Evolutionary conservation across 2,797 vertebrate genomes (phyloP).

Genomic region (Urocyon cinereoargenteus): DNA sequence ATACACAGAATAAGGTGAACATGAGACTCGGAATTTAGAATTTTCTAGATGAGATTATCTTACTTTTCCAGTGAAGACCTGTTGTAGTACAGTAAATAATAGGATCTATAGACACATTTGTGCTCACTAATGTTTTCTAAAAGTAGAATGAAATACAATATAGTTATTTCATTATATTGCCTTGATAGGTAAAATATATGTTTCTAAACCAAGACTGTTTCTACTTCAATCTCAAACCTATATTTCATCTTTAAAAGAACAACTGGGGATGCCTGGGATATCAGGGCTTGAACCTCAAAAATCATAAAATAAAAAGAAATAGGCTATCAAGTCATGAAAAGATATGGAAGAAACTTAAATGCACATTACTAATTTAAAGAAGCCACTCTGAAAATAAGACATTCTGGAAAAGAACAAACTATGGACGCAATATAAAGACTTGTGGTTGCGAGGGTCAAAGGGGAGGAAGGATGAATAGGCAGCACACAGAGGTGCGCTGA

Average conservation of each 20-base stretch:
- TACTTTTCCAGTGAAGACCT: neutral
- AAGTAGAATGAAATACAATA: neutral
- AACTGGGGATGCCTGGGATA: neutral
- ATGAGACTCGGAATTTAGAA: neutral
- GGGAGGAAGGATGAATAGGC: neutral
- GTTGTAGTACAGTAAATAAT: neutral
- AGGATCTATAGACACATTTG: neutral
- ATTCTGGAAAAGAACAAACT: conserved; percentile 3
- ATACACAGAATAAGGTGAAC: neutral
- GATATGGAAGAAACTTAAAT: neutral
- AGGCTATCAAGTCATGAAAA: neutral
- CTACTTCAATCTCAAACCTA: neutral
- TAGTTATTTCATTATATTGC: neutral
- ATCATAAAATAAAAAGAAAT: neutral
- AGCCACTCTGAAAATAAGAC: neutral
- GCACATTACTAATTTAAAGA: neutral
- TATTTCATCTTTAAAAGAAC: neutral
- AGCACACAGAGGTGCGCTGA: neutral
- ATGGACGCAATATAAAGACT: neutral
- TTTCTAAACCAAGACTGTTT: conserved; percentile 24
- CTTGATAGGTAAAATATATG: neutral
- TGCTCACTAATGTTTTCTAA: neutral
- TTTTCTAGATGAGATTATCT: conserved; percentile 27
- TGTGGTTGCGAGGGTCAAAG: neutral
- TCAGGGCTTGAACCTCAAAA: neutral